A percentile compares a stretch with the other conserved stretches of the same genome.
Conservation (phyloP, 2,113 vertebrate species). For the Asarcornis scutulata region DNA sequence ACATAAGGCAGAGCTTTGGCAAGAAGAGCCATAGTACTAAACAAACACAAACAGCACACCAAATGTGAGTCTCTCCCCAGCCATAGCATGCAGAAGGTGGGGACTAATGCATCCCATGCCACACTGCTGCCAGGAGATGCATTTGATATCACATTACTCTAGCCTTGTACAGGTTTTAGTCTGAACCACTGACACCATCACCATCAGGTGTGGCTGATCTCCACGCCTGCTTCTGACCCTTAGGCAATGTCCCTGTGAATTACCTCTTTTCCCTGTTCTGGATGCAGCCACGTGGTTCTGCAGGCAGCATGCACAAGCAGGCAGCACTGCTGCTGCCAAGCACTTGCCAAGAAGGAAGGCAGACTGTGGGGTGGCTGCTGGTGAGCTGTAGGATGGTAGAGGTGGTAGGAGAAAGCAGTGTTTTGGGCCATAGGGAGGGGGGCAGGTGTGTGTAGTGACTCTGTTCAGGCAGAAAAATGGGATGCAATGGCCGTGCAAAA, state of each 20-base stretch:
- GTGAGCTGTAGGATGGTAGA: no score
- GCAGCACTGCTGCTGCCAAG: not conserved
- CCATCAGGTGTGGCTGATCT: not conserved
- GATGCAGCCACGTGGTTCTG: fast-evolving
- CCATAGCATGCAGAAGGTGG: not conserved
- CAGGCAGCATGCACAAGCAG: not conserved
- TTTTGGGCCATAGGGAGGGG: fast-evolving
- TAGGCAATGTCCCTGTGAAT: fast-evolving
- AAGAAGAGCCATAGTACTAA: not conserved
- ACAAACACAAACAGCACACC: not conserved
- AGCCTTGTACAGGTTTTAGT: not conserved
- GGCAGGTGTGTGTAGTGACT: fast-evolving
- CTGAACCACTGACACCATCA: not conserved
- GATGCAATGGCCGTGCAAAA: not conserved
- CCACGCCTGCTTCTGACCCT: not conserved
- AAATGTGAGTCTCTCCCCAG: not conserved
- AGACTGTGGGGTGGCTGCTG: not conserved
- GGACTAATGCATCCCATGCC: fast-evolving
- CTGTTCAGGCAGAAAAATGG: not conserved
- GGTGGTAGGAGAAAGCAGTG: not conserved
- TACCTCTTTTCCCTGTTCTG: not conserved
- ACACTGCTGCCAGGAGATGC: fast-evolving
- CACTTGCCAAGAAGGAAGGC: not conserved
- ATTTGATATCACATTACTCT: not conserved
- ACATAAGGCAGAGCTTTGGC: not conserved